A percentile compares a stretch with the other conserved stretches of the same genome.
Conservation (phyloP, 2,113 vertebrate species). For the Embiotoca jacksoni region DNA sequence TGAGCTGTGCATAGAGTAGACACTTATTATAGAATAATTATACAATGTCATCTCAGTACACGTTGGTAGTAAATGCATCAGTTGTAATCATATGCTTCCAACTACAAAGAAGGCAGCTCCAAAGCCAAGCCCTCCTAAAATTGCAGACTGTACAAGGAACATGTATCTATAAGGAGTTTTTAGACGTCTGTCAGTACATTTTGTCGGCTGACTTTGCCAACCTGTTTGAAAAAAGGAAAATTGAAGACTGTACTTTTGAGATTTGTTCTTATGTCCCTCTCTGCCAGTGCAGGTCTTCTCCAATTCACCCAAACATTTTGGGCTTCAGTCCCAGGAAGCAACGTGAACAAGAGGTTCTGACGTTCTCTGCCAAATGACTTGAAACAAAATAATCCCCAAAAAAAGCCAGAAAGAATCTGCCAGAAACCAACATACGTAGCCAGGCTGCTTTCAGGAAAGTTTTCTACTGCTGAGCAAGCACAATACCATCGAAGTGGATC, state of each 20-base stretch:
- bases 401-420: constrained; percentile 9
- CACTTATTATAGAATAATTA: constrained; percentile 85
- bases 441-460: constrained; percentile 5
- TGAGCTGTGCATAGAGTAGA: constrained; percentile 40
- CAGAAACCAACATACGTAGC: constrained; percentile 9
- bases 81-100: constrained; percentile 81
- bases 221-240: constrained; percentile 41
- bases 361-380: constrained; percentile 61
- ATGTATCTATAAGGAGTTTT: constrained; percentile 43
- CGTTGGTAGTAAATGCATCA: constrained; percentile 72
- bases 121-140: constrained; percentile 70
- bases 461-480: constrained; percentile 32
- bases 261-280: constrained; percentile 43
- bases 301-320: constrained; percentile 70
- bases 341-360: constrained; percentile 67
- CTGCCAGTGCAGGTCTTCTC: constrained; percentile 40
- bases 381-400: constrained; percentile 25
- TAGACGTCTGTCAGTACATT: constrained; percentile 43
- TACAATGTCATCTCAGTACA: constrained; percentile 77
- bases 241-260: constrained; percentile 31
- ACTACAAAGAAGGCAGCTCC: constrained; percentile 60
- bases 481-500: neutral
- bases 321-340: constrained; percentile 60
- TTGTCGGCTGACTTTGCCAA: constrained; percentile 31
- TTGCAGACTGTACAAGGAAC: constrained; percentile 66